These are phyloP conservation scores for Caloenas nicobarica DNA, from an alignment of 2,113 vertebrate genomes.

Conservation along the genomic window DNA sequence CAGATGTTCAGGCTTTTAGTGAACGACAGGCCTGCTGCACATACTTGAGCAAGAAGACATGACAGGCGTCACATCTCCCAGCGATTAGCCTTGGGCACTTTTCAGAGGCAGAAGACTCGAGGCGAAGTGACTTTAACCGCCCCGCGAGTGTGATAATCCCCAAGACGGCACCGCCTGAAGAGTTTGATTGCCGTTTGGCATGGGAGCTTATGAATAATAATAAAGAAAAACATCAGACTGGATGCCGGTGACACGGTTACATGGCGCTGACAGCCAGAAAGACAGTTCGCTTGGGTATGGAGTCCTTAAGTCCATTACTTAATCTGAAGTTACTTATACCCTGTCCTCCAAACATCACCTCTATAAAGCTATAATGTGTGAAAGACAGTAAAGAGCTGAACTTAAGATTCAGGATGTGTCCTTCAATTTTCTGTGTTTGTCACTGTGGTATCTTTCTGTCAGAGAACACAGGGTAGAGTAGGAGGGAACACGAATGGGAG, in stretches of 20 bases:
- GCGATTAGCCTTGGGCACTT: slow-evolving; percentile 57
- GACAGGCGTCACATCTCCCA: slow-evolving; percentile 19
- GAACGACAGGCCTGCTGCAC: slow-evolving; percentile 41
- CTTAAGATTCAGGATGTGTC: background rate
- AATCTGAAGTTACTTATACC: background rate
- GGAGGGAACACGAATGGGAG: slow-evolving; percentile 9
- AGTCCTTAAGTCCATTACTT: slow-evolving; percentile 13
- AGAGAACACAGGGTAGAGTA: background rate
- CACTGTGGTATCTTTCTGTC: background rate
- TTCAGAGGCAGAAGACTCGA: slow-evolving; percentile 14
- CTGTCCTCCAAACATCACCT: background rate
- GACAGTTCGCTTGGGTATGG: background rate
- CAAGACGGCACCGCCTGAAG: background rate
- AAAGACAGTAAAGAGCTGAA: background rate
- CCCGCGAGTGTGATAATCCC: slow-evolving; percentile 44
- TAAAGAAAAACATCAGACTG: slow-evolving; percentile 14
- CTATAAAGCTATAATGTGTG: background rate
- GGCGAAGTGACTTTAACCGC: background rate
- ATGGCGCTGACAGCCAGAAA: background rate
- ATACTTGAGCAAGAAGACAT: slow-evolving; percentile 6
- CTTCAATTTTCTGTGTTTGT: background rate
- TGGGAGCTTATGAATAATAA: slow-evolving; percentile 34
- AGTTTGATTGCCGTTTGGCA: background rate
- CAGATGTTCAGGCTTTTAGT: slow-evolving; percentile 50
- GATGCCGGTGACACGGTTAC: background rate